Conservation (phyloP, 2,888 invertebrate genomes). For the Cyaniris semiargus region DNA sequence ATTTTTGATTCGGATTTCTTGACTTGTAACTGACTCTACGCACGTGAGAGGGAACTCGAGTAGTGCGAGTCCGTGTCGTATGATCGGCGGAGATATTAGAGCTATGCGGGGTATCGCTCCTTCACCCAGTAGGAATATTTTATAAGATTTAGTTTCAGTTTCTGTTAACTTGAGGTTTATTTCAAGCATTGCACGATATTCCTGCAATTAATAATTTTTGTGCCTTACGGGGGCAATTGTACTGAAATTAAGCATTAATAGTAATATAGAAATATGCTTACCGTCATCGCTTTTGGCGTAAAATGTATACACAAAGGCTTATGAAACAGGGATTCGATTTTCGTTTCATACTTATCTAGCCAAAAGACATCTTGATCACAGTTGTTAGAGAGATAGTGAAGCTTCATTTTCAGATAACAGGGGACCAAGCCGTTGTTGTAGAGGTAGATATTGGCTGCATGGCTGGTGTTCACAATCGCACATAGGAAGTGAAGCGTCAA, state of each 20-base stretch:
- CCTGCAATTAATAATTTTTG: conserved; percentile 52
- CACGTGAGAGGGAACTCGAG: conserved; percentile 68
- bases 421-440: conserved; percentile 74
- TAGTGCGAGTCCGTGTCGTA: conserved; percentile 52
- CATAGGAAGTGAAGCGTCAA: conserved; percentile 69
- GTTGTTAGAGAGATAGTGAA: conserved; percentile 66
- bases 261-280: conserved; percentile 41
- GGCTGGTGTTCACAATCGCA: conserved; percentile 62
- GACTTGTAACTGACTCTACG: conserved; percentile 60
- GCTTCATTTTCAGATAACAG: conserved; percentile 61
- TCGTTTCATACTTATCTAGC: conserved; percentile 66
- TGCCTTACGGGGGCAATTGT: background rate
- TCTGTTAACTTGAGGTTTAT: conserved; percentile 66
- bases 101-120: conserved; percentile 70
- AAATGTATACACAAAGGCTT: conserved; percentile 67
- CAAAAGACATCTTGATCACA: conserved; percentile 60
- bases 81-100: conserved; percentile 55
- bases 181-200: conserved; percentile 70
- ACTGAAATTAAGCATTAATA: background rate
- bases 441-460: conserved; percentile 60
- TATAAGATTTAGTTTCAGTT: conserved; percentile 64
- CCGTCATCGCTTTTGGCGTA: conserved; percentile 64
- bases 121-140: conserved; percentile 70
- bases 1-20: conserved; percentile 62
- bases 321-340: conserved; percentile 69